phyloP scores from a whole-genome alignment of 2,797 vertebrate genomes.

The Salarias fasciatus region DNA sequence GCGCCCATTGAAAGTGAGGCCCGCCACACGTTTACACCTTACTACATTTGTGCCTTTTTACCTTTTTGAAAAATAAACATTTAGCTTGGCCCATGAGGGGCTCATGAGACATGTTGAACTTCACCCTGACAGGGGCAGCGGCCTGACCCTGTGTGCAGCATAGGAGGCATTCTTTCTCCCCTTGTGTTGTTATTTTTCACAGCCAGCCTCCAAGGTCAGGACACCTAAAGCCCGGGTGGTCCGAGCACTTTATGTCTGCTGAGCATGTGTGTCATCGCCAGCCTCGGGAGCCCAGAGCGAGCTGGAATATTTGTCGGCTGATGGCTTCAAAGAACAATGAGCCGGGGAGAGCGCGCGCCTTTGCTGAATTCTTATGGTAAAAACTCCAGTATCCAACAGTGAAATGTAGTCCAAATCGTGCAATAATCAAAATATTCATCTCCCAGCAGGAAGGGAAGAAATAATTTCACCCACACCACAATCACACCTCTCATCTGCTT shows the following conservation, averaged over 20 bases:
- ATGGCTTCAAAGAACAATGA: constrained; percentile 80
- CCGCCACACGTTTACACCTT: constrained; percentile 38
- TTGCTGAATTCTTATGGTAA: constrained; percentile 69
- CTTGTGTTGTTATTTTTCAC: constrained; percentile 77
- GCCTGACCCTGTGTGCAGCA: constrained; percentile 64
- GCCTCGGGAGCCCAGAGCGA: constrained; percentile 60
- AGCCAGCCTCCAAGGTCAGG: constrained; percentile 80
- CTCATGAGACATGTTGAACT: constrained; percentile 60
- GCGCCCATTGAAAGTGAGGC: constrained; percentile 11
- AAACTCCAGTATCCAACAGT: constrained; percentile 33
- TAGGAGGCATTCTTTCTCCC: constrained; percentile 68
- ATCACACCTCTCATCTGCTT: constrained; percentile 2
- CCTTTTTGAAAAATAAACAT: constrained; percentile 54
- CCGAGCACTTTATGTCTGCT: constrained; percentile 73
- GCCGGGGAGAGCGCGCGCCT: constrained; percentile 58
- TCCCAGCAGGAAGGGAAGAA: no score
- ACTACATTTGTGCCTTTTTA: constrained; percentile 35
- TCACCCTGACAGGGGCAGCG: constrained; percentile 57
- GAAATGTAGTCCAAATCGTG: no score
- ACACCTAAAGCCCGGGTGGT: constrained; percentile 78
- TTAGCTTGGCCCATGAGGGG: constrained; percentile 37
- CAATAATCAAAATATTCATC: no score
- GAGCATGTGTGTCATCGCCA: constrained; percentile 80
- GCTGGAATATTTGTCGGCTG: constrained; percentile 71
- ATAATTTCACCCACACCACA: neutral